phyloP scores from a whole-genome alignment of 2,113 vertebrate genomes.

The Lonchura striata region DNA sequence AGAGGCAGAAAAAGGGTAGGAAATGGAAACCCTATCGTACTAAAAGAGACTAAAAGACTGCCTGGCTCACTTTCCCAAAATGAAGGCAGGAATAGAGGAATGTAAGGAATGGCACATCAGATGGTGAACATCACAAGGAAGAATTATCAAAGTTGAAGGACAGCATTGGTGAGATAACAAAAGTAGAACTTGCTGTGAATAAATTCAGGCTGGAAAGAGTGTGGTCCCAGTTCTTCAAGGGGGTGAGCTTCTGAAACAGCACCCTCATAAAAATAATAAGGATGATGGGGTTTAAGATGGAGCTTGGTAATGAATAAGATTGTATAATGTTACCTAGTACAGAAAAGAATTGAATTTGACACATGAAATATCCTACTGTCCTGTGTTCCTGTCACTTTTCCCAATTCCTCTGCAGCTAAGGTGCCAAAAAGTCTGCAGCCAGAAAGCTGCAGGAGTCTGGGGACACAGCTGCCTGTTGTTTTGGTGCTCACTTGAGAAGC shows the following conservation, averaged over 20 bases:
- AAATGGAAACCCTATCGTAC: background rate
- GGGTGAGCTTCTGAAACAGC: background rate
- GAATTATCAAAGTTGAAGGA: background rate
- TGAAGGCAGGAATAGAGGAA: background rate
- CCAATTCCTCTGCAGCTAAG: background rate
- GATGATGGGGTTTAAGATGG: background rate
- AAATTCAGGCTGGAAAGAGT: background rate
- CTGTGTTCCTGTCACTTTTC: conserved; percentile 1
- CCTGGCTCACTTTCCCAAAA: background rate
- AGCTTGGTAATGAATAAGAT: background rate
- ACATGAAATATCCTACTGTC: background rate
- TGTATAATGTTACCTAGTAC: background rate
- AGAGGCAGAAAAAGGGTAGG: background rate
- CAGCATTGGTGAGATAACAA: background rate
- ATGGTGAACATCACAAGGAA: background rate
- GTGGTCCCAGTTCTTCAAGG: background rate
- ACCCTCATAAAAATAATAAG: background rate
- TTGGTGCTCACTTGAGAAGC: background rate
- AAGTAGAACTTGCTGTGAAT: background rate
- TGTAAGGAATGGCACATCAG: background rate
- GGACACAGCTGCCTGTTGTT: accelerated
- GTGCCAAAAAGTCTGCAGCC: conserved; percentile 1
- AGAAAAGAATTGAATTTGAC: background rate
- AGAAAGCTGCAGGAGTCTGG: conserved; percentile 10
- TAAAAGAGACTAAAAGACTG: background rate